These are phyloP conservation scores for Serripes groenlandicus DNA, from an alignment of 2,888 invertebrate species.

Conservation along the genomic window DNA sequence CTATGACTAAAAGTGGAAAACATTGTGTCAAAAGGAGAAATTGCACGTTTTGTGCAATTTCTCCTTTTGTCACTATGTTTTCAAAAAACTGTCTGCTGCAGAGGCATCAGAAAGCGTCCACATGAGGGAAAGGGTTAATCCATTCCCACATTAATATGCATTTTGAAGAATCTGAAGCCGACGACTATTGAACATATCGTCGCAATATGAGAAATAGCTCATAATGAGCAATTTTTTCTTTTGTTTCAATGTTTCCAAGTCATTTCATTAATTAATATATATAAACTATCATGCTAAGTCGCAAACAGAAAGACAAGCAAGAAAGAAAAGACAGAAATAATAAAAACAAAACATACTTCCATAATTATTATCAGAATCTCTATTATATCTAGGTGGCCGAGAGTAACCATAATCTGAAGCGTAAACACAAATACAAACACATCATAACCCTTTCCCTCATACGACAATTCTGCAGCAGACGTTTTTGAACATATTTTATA, in stretches of 20 bases:
- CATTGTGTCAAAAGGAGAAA: neutral
- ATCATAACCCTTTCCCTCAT: too few relatives aligned
- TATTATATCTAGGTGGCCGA: constrained; percentile 26
- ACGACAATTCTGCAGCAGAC: too few relatives aligned
- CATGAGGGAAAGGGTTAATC: neutral
- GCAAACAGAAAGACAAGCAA: neutral
- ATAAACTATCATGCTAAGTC: too few relatives aligned
- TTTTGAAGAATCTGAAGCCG: too few relatives aligned
- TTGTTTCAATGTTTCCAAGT: too few relatives aligned
- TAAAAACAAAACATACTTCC: constrained; percentile 35
- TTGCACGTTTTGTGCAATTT: neutral
- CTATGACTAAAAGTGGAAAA: neutral
- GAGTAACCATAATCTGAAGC: constrained; percentile 40
- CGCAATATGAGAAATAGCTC: too few relatives aligned
- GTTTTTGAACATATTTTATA: too few relatives aligned
- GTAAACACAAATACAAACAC: constrained; percentile 4
- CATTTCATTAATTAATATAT: too few relatives aligned
- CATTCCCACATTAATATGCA: too few relatives aligned
- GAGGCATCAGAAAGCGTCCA: neutral
- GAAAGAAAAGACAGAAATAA: neutral
- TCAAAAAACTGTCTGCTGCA: neutral
- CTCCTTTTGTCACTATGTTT: neutral
- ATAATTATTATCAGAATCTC: constrained; percentile 42
- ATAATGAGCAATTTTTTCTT: too few relatives aligned
- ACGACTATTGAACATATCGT: too few relatives aligned